phyloP scores from a whole-genome alignment of 2,888 invertebrate species.

The Pseudoips prasinana region DNA sequence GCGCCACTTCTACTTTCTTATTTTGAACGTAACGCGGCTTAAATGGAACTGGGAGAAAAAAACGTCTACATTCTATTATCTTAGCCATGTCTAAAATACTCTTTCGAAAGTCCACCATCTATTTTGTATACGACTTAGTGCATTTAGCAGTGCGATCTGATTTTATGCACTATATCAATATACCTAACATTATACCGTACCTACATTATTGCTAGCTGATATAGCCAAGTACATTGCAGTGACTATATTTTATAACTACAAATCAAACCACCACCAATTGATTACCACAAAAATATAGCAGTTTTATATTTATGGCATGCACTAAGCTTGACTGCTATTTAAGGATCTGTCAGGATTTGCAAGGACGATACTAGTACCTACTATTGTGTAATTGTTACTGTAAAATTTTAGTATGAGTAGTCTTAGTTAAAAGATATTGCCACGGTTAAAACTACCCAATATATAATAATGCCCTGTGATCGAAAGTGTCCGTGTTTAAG shows the following conservation, averaged over 20 bases:
- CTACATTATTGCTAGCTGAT: constrained; percentile 9
- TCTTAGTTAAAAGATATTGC: too few species aligned
- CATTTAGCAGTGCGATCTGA: constrained; percentile 27
- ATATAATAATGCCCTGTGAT: too few species aligned
- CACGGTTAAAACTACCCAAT: too few species aligned
- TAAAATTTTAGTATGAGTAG: too few species aligned
- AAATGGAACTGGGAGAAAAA: background rate
- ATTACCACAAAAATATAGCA: constrained; percentile 24
- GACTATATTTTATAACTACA: constrained; percentile 22
- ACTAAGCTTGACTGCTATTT: constrained; percentile 26
- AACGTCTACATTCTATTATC: constrained; percentile 17
- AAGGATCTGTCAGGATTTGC: constrained; percentile 15
- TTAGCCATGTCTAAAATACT: constrained; percentile 19
- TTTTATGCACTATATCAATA: constrained; percentile 1
- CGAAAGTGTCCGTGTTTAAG: too few species aligned
- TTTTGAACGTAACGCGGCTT: too few species aligned
- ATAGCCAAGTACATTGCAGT: constrained; percentile 17
- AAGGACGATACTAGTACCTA: constrained; percentile 15
- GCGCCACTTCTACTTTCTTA: too few species aligned
- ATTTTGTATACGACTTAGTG: too few species aligned
- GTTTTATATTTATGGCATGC: constrained; percentile 24
- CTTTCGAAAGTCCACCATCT: too few species aligned
- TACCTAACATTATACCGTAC: constrained; percentile 1
- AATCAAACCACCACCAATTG: constrained; percentile 35
- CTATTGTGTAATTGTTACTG: constrained; percentile 1